Conservation (phyloP, 1,140 invertebrate species). For the Cotesia chilonis region DNA sequence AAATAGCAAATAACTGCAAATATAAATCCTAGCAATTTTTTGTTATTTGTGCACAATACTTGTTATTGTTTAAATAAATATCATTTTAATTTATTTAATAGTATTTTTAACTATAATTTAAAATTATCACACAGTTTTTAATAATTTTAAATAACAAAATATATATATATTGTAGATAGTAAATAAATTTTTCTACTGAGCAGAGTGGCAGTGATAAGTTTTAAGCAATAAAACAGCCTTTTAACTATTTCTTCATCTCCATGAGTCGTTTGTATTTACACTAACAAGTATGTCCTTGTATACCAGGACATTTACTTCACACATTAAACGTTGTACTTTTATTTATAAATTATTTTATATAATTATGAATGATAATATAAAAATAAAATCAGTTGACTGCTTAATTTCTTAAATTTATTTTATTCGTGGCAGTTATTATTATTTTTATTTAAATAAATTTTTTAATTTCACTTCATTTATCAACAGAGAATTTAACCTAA, state of each 20-base stretch:
- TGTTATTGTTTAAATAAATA: not conserved
- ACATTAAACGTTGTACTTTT: constrained; percentile 2
- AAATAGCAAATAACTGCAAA: not conserved
- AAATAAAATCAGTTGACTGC: too few species aligned
- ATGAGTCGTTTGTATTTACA: not conserved
- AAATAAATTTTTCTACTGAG: constrained; percentile 2
- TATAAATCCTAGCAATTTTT: too few species aligned
- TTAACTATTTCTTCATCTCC: constrained; percentile 16
- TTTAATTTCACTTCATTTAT: too few species aligned
- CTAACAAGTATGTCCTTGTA: constrained; percentile 25
- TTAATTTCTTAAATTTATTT: constrained; percentile 6
- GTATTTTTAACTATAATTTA: not conserved
- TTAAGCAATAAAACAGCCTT: constrained; percentile 19
- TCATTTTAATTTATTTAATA: not conserved
- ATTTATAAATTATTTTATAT: not conserved
- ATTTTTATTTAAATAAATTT: too few species aligned
- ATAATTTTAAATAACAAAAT: constrained; percentile 12
- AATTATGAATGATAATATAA: not conserved
- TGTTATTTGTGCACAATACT: not conserved
- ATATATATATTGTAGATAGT: not conserved
- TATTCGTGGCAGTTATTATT: too few species aligned
- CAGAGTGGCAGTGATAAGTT: constrained; percentile 23
- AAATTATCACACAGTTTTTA: not conserved
- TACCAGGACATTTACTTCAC: constrained; percentile 32
- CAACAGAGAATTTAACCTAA: too few species aligned